These are phyloP conservation scores for Norana najaformis DNA, from an alignment of 2,888 invertebrate species.

Conservation along the genomic window DNA sequence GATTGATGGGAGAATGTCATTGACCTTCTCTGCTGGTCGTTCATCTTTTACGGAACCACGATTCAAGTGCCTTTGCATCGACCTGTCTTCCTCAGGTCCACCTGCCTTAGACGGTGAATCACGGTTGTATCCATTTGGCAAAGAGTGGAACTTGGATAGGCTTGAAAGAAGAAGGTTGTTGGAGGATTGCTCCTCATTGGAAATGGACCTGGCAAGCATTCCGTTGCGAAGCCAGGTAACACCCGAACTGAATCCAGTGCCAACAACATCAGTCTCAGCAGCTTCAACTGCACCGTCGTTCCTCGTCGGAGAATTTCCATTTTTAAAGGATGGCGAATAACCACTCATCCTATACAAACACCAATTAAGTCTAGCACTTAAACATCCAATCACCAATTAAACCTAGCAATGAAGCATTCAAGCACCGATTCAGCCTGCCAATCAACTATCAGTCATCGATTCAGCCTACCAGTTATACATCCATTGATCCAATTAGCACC, in stretches of 20 bases:
- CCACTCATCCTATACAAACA: background rate
- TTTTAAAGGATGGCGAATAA: background rate
- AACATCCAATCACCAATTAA: background rate
- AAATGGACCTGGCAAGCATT: background rate
- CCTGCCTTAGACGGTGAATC: background rate
- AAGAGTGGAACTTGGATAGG: background rate
- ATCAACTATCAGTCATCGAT: too few relatives aligned
- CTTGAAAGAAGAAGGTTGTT: conserved; percentile 37
- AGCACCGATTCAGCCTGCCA: too few relatives aligned
- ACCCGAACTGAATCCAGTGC: background rate
- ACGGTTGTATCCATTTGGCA: background rate
- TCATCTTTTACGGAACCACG: background rate
- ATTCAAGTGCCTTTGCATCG: background rate
- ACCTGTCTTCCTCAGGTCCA: background rate
- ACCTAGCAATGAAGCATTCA: background rate
- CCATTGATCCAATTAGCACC: too few relatives aligned
- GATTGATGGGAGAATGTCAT: background rate
- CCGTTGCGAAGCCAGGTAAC: background rate
- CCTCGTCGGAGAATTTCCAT: background rate
- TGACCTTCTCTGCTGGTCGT: background rate
- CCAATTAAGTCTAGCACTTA: too few relatives aligned
- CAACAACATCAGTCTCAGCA: background rate
- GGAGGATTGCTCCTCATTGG: conserved; percentile 50
- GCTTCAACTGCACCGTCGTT: background rate
- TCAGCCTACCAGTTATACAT: too few relatives aligned